Percentiles rank a stretch among this genome's conserved stretches.
phyloP scores from a whole-genome alignment of 2,797 vertebrate genomes.

The Peromyscus melanophrys region DNA sequence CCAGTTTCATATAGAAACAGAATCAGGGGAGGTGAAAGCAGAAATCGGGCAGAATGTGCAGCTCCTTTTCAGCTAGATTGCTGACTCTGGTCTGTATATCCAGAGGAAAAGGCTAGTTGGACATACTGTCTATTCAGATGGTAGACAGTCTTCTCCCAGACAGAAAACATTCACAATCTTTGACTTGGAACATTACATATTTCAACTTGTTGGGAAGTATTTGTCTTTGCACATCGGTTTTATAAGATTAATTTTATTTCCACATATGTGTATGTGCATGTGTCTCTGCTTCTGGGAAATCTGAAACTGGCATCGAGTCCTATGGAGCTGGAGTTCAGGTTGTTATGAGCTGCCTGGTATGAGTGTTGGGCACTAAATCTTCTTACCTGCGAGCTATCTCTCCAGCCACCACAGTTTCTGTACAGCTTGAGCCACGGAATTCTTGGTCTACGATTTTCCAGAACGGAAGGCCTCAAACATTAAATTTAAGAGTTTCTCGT shows the following conservation, averaged over 20 bases:
- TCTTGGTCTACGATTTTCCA: neutral
- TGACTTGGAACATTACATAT: no score
- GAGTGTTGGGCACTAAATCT: neutral
- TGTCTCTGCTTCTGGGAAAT: no score
- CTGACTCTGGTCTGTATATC: neutral
- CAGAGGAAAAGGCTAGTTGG: neutral
- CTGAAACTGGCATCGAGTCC: no score
- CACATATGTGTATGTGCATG: no score
- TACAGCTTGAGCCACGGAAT: neutral
- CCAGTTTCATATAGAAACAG: neutral
- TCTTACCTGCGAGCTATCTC: neutral
- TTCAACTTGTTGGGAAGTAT: neutral
- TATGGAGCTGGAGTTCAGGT: neutral
- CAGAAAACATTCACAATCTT: no score
- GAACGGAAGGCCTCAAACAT: neutral
- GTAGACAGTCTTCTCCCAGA: neutral
- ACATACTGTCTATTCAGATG: neutral
- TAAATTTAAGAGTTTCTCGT: constrained; percentile 52
- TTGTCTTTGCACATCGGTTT: neutral
- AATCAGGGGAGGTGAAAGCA: neutral
- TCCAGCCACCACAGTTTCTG: neutral
- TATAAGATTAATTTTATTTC: neutral
- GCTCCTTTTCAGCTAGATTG: neutral
- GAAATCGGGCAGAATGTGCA: neutral
- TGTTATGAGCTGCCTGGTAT: neutral